Conservation (phyloP, 2,797 vertebrate genomes). For the Macropus fuliginosus region DNA sequence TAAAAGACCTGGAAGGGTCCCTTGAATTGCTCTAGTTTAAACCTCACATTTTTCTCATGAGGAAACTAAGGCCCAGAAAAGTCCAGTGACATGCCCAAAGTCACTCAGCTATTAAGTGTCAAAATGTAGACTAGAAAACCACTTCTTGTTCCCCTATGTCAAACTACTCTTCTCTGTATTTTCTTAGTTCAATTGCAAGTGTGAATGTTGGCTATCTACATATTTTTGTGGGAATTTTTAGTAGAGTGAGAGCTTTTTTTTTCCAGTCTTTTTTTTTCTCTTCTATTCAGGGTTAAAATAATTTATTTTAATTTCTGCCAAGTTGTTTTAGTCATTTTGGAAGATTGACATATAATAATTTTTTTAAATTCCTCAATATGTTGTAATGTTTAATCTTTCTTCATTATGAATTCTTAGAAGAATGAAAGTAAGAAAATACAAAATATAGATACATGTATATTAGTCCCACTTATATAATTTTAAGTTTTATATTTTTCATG, state of each 20-base stretch:
- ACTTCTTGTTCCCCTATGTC: no score
- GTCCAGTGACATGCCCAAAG: background rate
- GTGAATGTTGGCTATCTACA: slow-evolving; percentile 21
- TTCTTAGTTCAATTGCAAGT: slow-evolving; percentile 11
- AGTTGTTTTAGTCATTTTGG: slow-evolving; percentile 14
- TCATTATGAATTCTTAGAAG: background rate
- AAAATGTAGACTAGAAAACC: background rate
- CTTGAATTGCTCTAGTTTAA: no score
- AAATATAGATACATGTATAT: no score
- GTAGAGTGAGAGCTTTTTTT: slow-evolving; percentile 53
- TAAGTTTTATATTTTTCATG: no score
- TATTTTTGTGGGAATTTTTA: slow-evolving; percentile 39
- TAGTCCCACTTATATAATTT: no score
- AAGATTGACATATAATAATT: slow-evolving; percentile 44
- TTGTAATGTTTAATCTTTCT: slow-evolving; percentile 61
- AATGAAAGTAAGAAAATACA: no score
- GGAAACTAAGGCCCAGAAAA: slow-evolving; percentile 10
- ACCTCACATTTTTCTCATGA: slow-evolving; percentile 28
- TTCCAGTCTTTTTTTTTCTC: slow-evolving; percentile 53
- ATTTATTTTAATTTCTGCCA: slow-evolving; percentile 63
- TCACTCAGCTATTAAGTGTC: background rate
- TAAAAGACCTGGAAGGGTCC: no score
- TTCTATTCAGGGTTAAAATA: slow-evolving; percentile 26
- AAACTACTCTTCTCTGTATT: background rate
- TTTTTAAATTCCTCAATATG: slow-evolving; percentile 48